Evolutionary conservation across 1,140 invertebrate genomes (phyloP).

Genomic region (Elysia chlorotica): DNA sequence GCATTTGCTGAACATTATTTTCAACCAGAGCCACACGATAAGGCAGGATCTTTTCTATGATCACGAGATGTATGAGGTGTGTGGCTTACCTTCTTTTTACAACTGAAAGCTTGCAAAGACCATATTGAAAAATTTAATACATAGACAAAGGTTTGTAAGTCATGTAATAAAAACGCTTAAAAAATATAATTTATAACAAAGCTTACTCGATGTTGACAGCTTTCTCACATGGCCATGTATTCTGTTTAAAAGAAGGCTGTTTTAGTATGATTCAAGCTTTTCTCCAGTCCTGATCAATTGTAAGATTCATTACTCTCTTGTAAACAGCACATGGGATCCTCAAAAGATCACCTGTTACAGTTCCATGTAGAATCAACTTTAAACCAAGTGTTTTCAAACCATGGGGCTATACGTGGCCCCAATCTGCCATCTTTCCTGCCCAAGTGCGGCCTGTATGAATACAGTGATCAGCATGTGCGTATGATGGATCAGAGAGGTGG

Average conservation of each 20-base stretch:
- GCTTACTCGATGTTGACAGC: too few relatives aligned
- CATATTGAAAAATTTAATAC: too few relatives aligned
- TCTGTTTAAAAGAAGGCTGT: too few relatives aligned
- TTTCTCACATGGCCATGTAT: too few relatives aligned
- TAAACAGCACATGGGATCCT: background rate
- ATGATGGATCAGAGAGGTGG: slow-evolving; percentile 85
- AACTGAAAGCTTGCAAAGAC: too few relatives aligned
- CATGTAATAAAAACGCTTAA: too few relatives aligned
- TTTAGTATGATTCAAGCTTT: too few relatives aligned
- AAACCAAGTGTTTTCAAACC: slow-evolving; percentile 9
- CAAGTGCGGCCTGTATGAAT: slow-evolving; percentile 36
- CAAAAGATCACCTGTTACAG: background rate
- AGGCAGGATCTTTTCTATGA: slow-evolving; percentile 80
- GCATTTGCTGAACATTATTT: slow-evolving; percentile 74
- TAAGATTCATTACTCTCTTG: slow-evolving; percentile 20
- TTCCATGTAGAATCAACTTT: slow-evolving; percentile 3
- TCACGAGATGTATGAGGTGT: slow-evolving; percentile 67
- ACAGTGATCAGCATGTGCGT: slow-evolving; percentile 66
- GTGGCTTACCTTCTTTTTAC: too few relatives aligned
- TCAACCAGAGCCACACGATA: slow-evolving; percentile 66
- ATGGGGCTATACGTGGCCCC: slow-evolving; percentile 14
- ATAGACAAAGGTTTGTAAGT: too few relatives aligned
- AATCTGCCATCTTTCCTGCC: slow-evolving; percentile 16
- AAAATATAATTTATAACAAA: too few relatives aligned
- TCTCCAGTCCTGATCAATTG: too few relatives aligned